These are phyloP conservation scores for Ariolimax columbianus DNA, from an alignment of 2,888 invertebrate genomes.

Conservation along the genomic window DNA sequence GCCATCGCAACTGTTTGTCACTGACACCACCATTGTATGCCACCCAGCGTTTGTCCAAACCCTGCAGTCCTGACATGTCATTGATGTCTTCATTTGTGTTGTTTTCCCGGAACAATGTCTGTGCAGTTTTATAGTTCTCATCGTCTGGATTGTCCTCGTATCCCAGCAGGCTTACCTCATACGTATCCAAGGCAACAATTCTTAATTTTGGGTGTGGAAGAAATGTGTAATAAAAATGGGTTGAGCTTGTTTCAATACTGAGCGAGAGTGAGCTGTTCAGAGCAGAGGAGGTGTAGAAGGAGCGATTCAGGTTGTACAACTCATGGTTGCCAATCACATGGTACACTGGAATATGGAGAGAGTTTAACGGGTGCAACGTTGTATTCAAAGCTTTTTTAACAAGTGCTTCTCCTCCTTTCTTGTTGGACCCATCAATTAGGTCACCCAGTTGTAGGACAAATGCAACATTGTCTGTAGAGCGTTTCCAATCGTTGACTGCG, in stretches of 20 bases:
- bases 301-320: conserved; percentile 76
- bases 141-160: conserved; percentile 57
- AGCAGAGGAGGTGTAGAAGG: conserved; percentile 61
- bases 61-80: conserved; percentile 66
- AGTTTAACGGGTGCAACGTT: conserved; percentile 66
- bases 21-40: conserved; percentile 77
- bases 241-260: conserved; percentile 43
- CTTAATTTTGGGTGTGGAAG: conserved; percentile 66
- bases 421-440: conserved; percentile 76
- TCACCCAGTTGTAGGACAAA: conserved; percentile 79
- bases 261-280: conserved; percentile 57
- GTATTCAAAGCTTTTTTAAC: conserved; percentile 62
- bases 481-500: conserved; percentile 73
- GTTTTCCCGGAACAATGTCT: conserved; percentile 60
- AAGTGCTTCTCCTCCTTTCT: conserved; percentile 51
- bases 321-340: conserved; percentile 79
- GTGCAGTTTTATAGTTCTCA: conserved; percentile 64
- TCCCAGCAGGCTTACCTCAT: conserved; percentile 76
- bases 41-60: conserved; percentile 68
- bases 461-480: conserved; percentile 53
- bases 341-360: conserved; percentile 61
- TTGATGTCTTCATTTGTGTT: conserved; percentile 75
- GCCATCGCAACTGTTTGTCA: conserved; percentile 74
- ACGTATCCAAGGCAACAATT: conserved; percentile 76
- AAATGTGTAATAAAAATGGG: conserved; percentile 73